These are phyloP conservation scores for Mythimna ferrago DNA, from an alignment of 2,888 invertebrate genomes.

Conservation along the genomic window DNA sequence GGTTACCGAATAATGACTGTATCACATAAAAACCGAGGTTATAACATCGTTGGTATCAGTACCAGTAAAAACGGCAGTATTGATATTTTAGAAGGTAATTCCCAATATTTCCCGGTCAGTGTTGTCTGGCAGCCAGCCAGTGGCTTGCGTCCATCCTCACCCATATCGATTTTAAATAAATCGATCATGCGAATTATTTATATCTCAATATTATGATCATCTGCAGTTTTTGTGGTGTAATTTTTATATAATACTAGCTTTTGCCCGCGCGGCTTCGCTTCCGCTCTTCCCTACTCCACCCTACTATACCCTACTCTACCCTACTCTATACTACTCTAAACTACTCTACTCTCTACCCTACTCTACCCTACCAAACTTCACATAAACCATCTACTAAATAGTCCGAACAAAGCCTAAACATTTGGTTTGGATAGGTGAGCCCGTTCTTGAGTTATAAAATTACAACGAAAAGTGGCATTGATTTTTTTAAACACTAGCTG, in stretches of 20 bases:
- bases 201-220: constrained; percentile 52
- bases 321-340: too few relatives aligned
- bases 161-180: constrained; percentile 61
- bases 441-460: too few relatives aligned
- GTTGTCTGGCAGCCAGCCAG: constrained; percentile 50
- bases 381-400: too few relatives aligned
- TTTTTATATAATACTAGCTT: constrained; percentile 5
- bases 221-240: constrained; percentile 31
- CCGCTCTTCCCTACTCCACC: too few relatives aligned
- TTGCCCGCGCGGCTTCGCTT: too few relatives aligned
- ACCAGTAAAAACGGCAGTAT: constrained; percentile 8
- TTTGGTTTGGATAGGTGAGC: too few relatives aligned
- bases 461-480: too few relatives aligned
- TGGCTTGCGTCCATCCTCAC: constrained; percentile 30
- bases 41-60: background rate
- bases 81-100: constrained; percentile 42
- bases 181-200: constrained; percentile 60
- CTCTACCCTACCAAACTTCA: too few relatives aligned
- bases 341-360: too few relatives aligned
- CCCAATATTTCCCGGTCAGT: constrained; percentile 39
- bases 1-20: background rate
- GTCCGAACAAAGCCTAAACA: too few relatives aligned
- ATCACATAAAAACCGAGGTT: background rate
- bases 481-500: too few relatives aligned
- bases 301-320: too few relatives aligned